phyloP scores from a whole-genome alignment of 2,113 vertebrate genomes.

The Tenebrosternarchus preto region DNA sequence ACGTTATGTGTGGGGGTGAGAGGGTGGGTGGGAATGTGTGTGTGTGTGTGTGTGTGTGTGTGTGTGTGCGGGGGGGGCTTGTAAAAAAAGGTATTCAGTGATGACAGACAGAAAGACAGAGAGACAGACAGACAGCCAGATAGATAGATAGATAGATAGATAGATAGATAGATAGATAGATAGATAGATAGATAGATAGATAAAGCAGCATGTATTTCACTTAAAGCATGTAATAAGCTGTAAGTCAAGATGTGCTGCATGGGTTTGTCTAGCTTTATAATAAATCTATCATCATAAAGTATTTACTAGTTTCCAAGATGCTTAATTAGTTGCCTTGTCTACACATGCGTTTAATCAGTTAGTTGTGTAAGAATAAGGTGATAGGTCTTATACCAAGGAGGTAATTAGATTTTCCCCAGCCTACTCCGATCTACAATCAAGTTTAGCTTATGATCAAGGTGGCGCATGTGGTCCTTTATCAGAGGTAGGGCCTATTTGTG shows the following conservation, averaged over 20 bases:
- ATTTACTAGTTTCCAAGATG: no score
- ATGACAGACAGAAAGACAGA: not conserved
- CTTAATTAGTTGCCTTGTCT: not conserved
- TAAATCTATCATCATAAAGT: no score
- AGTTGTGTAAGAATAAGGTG: not conserved
- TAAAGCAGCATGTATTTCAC: no score
- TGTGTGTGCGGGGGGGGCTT: slow-evolving; percentile 43
- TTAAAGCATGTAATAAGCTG: no score
- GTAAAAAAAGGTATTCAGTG: not conserved
- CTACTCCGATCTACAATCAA: slow-evolving; percentile 2
- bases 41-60: slow-evolving; percentile 10
- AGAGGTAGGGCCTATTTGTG: slow-evolving; percentile 10
- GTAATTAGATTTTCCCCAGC: slow-evolving; percentile 27
- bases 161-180: not conserved
- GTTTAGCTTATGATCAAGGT: not conserved
- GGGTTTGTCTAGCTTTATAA: no score
- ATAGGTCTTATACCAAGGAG: not conserved
- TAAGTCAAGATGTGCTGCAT: no score
- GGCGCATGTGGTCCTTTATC: slow-evolving; percentile 8
- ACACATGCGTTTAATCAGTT: not conserved
- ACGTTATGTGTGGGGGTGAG: slow-evolving; percentile 8
- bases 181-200: not conserved
- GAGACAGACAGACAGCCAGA: not conserved
- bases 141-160: not conserved
- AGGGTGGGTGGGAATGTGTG: slow-evolving; percentile 48